phyloP scores from a whole-genome alignment of 2,113 vertebrate species.

The Pseudorectes ferrugineus region DNA sequence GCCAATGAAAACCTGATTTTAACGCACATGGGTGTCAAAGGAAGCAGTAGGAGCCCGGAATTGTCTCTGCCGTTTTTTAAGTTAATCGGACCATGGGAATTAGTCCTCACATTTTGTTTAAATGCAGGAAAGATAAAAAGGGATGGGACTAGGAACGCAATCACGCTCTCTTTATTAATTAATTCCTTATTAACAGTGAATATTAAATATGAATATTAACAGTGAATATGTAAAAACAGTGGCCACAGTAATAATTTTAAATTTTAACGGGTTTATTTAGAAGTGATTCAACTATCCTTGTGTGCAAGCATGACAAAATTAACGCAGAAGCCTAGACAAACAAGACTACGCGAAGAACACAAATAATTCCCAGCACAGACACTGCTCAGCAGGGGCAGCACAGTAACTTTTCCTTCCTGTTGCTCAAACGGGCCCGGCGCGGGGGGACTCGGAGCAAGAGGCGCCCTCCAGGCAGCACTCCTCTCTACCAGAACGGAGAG shows the following conservation, averaged over 20 bases:
- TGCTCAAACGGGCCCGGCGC: background rate
- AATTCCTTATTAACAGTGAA: background rate
- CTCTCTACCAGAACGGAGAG: accelerated
- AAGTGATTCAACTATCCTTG: too few species aligned
- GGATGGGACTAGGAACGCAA: background rate
- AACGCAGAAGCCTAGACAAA: background rate
- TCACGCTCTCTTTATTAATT: background rate
- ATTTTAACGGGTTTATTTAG: background rate
- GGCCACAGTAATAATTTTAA: background rate
- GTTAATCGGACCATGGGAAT: background rate
- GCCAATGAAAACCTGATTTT: background rate
- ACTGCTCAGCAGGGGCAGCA: accelerated
- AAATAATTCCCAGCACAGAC: accelerated
- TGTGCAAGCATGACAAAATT: background rate
- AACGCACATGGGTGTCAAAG: accelerated
- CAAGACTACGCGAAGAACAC: too few species aligned
- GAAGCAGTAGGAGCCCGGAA: background rate
- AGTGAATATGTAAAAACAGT: background rate
- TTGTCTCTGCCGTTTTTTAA: background rate
- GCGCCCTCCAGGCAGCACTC: background rate
- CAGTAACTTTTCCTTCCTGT: background rate
- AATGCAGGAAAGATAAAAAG: background rate
- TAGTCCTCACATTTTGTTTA: background rate
- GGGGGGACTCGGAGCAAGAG: too few species aligned
- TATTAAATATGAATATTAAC: background rate